Base-by-base conservation (phyloP, 2,797 vertebrate species). In the Pseudotriccus pelzelni region DNA sequence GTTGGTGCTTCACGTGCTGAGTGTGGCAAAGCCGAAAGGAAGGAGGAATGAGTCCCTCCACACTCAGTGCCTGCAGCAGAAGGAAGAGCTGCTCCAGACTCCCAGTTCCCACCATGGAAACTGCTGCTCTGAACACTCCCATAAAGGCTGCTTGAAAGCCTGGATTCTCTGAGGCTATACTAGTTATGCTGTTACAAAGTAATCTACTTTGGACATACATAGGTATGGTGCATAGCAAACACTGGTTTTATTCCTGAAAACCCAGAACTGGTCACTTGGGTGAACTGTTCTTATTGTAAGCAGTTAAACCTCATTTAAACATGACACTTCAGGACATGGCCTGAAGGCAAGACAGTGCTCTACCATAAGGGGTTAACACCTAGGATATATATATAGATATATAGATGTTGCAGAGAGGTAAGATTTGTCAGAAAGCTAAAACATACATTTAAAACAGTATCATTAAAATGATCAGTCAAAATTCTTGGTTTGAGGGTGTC, bases 181-280 rank as follows among this genome's bases (percentile, higher is more conserved):
- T 64, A 18, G 22, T n/a, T 49, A 80, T 3, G 7, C 22, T 22
- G 27, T 47, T 78, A 28, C 17, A 28, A 81, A 72, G 50, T 44
- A 32, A 43, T 10, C 15, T 37, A 23, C 75, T 67, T 56, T 44
- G 7, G 11, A 70, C 25, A 15, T 23, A 30, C 5, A 8, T 36
- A 39, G 52, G 25, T 24, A 67, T 17, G 41, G 23, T n/a, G 20
- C 32, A 30, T 14, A 52, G 43, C 39, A 63, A 81, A 69, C 19
- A 50, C 21, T 6, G 36, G 24, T n/a, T 86, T 86, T 79, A 41
- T 60, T 87, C 46, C 58, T 72, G 49, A 78, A 89, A 86, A 47
- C 19, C 8, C 3, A 0, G 14, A 68, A n/a, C 7, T 46, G 12
- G 9, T 67, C 4, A 1, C 19, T 78, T 43, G 14, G 10, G 30